These are phyloP conservation scores for Labrus mixtus DNA, from an alignment of 2,113 vertebrate genomes.

Conservation along the genomic window DNA sequence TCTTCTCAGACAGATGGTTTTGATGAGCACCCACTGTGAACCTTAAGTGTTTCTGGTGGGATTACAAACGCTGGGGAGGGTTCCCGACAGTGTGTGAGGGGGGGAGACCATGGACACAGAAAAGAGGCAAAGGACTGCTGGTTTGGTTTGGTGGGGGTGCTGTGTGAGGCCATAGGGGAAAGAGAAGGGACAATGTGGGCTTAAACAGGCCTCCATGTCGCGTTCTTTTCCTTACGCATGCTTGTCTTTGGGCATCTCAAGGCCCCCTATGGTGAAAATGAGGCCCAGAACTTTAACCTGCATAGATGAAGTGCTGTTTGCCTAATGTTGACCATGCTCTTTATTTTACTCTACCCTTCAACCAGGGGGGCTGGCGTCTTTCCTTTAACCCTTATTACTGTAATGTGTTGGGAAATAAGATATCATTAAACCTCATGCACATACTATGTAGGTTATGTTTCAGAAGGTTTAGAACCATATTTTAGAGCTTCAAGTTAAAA, in stretches of 20 bases:
- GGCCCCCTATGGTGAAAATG: conserved; percentile 73
- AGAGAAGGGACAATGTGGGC: conserved; percentile 78
- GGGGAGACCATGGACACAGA: conserved; percentile 63
- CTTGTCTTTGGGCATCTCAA: conserved; percentile 80
- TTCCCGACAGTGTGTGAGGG: conserved; percentile 92
- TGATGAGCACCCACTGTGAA: conserved; percentile 99
- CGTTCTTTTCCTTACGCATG: conserved; percentile 74
- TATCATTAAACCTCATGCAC: conserved; percentile 27
- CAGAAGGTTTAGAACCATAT: background rate
- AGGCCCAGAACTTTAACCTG: conserved; percentile 80
- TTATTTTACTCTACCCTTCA: conserved; percentile 53
- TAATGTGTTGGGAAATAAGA: conserved; percentile 28
- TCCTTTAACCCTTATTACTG: conserved; percentile 11
- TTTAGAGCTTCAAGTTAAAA: conserved; percentile 21
- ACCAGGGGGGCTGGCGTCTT: background rate
- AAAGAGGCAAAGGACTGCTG: conserved; percentile 78
- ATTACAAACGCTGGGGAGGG: conserved; percentile 97
- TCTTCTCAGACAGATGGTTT: conserved; percentile 99
- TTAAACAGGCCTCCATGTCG: conserved; percentile 80
- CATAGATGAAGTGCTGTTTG: conserved; percentile 53
- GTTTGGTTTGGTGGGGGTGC: conserved; percentile 82
- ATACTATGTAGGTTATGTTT: conserved; percentile 3
- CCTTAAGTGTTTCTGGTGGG: conserved; percentile 99
- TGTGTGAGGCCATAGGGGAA: conserved; percentile 73
- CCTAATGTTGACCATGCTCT: conserved; percentile 46